A percentile compares a stretch with the other conserved stretches of the same genome.
phyloP scores from a whole-genome alignment of 2,888 invertebrate species.

The Nemotelus nigrinus region DNA sequence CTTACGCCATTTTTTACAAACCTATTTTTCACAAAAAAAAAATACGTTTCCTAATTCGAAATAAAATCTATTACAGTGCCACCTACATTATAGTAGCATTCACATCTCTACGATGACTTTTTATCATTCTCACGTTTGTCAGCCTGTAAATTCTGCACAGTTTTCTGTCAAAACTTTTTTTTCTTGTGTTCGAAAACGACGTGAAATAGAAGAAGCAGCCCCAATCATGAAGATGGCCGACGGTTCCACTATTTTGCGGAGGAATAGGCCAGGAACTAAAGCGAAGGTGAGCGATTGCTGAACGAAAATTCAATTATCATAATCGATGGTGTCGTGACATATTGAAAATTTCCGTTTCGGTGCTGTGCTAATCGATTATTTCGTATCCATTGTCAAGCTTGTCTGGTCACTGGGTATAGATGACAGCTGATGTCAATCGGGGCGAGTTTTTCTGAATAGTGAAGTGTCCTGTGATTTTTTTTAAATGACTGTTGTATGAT shows the following conservation, averaged over 20 bases:
- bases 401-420: neutral
- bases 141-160: conserved; percentile 21
- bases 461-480: neutral
- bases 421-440: conserved; percentile 37
- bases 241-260: conserved; percentile 81
- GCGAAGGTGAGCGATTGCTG: conserved; percentile 73
- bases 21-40: too few relatives aligned
- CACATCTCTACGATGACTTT: too few relatives aligned
- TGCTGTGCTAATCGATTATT: too few relatives aligned
- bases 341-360: neutral
- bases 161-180: conserved; percentile 40
- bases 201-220: conserved; percentile 45
- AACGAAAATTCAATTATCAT: conserved; percentile 46
- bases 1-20: too few relatives aligned
- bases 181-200: conserved; percentile 24
- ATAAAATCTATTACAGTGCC: too few relatives aligned
- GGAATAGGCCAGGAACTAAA: conserved; percentile 92
- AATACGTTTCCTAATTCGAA: too few relatives aligned
- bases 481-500: conserved; percentile 13
- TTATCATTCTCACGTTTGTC: neutral
- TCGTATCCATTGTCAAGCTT: neutral
- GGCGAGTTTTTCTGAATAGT: neutral
- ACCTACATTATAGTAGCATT: too few relatives aligned
- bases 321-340: neutral
- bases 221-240: conserved; percentile 84